Base-by-base conservation (phyloP, 2,113 vertebrate species). In the Echinops telfairi region DNA sequence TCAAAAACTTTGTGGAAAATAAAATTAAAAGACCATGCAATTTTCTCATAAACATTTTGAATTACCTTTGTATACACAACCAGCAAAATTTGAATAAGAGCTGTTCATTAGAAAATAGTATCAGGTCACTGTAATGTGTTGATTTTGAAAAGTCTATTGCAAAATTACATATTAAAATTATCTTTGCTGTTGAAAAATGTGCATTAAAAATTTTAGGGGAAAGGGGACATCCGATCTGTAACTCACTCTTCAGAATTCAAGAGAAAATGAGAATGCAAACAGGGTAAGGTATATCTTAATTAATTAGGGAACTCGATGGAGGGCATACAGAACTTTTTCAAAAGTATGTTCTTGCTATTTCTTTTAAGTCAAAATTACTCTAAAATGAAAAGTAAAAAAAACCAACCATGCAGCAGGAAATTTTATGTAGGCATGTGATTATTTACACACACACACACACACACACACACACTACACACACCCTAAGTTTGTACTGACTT, bases 401-500 rank as follows among this genome's bases (percentile, higher is more conserved):
- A 89, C 57, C 68, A n/a, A n/a, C n/a, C 85, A 38, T 87, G 40
- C 62, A 89, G 31, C 66, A 95, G 58, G 15, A 93, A 87, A 58
- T n/a, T 53, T 8, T 73, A 58, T 60, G 43, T 25, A 53, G 43
- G 73, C 57, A 86, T 92, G 88, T 70, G n/a, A 15, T 83, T 88
- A 90, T 14, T 86, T 40, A n/a, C 88, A 60, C 88, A 78, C 77
- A 93, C 92, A 57, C 81, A 66, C 64, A 86, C 53, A 36, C 40
- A 40, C 40, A 40, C 40, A 40, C 40, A 40, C 40, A 40, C 40
- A 40, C 40, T n/a, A 40, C 40, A 40, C 40, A n/a, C 88, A 58
- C 88, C 62, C 77, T 90, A 88, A 86, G n/a, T 94, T 84, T 85
- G 36, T 7, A 68, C 77, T 68, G 53, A 94, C 20, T 29, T 90